Evolutionary conservation across 2,888 invertebrate genomes (phyloP).

Genomic region (Plebejus anna): DNA sequence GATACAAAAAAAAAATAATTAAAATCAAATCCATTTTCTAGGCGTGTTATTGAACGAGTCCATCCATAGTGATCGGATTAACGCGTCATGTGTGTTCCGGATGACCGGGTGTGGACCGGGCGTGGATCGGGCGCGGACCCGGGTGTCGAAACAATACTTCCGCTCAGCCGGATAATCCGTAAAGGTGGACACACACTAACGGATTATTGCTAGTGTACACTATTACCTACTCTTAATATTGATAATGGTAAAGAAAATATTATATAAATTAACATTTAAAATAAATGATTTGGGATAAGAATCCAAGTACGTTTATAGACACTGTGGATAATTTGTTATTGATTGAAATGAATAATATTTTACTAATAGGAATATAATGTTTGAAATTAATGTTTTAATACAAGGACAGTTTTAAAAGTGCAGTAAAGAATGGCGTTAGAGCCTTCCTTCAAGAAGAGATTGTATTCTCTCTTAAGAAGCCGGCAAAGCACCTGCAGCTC

Average conservation of each 20-base stretch:
- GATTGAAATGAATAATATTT: no score
- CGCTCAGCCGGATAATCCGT: slow-evolving; percentile 52
- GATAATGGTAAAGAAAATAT: neutral
- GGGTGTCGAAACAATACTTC: slow-evolving; percentile 42
- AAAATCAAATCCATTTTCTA: slow-evolving; percentile 1
- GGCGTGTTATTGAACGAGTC: slow-evolving; percentile 24
- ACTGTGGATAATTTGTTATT: no score
- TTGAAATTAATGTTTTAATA: no score
- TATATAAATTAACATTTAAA: neutral
- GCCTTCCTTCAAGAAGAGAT: no score
- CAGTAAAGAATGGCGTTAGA: no score
- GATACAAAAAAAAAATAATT: neutral
- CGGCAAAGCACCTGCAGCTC: no score
- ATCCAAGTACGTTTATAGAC: no score
- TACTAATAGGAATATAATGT: no score
- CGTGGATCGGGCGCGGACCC: slow-evolving; percentile 37
- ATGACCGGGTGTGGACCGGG: slow-evolving; percentile 42
- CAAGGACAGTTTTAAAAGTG: no score
- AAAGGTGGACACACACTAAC: slow-evolving; percentile 20
- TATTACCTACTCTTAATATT: neutral
- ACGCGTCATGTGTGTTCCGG: slow-evolving; percentile 41
- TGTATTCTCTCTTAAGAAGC: no score
- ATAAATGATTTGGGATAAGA: no score
- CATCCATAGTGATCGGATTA: slow-evolving; percentile 30
- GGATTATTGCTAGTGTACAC: neutral